Evolutionary conservation across 2,113 vertebrate genomes (phyloP), one percentile per base, ranked within the genome.

Genomic region (Pitta sordida): DNA sequence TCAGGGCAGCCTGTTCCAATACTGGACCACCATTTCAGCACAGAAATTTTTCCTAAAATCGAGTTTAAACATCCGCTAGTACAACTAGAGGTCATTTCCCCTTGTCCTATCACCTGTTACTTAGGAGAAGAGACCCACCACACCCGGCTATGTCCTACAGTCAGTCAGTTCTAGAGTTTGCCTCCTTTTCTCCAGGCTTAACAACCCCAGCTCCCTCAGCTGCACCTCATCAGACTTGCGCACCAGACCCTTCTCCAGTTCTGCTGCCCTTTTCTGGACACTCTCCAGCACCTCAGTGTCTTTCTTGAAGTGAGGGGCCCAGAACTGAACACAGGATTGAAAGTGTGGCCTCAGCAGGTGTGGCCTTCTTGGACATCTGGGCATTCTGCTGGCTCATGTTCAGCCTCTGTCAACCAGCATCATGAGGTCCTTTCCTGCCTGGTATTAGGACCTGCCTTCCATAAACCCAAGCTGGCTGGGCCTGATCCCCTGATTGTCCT

Each of bases 401-500:
- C 60, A 67, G 10, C 52, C 44, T 8, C 13, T 11, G 37, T 17
- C 44, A 44, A 11, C 13, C 19, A 81, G 27, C 23, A 52, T 23
- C 6, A 13, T 13, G 0, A 0, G 20, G 9, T 52, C 13, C 27
- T 59, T 59, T 81, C n/a, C 44, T 29, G 5, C 23, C 37, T 21
- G 6, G 52, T 10, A 62, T 26, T 11, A 60, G 24, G 46, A 74
- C 52, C 39, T 67, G 11, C 60, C 59, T n/a, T 67, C 74, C 19
- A 39, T 37, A 39, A 82, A 60, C 3, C 20, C 46, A 15, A 12
- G 11, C 39, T 53, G 24, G 39, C 39, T 34, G 39, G 24, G 39
- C 69, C 29, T 68, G 21, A 68, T 48, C 5, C 29, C 29, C n/a
- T n/a, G 20, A 13, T 30, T 44, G 13, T 52, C 46, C 39, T 18